phyloP scores from a whole-genome alignment of 2,113 vertebrate genomes.

The Brienomyrus brachyistius region DNA sequence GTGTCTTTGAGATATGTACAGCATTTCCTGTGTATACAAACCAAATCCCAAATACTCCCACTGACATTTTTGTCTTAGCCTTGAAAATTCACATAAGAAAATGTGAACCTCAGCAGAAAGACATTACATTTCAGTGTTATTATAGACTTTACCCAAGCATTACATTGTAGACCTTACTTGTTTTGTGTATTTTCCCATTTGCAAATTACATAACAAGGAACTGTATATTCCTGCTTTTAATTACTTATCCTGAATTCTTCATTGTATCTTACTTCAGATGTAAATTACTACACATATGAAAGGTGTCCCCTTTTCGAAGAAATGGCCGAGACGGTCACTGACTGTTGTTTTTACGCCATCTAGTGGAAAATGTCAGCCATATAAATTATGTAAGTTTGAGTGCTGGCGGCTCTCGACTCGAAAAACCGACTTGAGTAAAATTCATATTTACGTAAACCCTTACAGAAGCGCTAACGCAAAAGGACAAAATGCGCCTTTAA shows the following conservation, averaged over 20 bases:
- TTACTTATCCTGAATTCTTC: not conserved
- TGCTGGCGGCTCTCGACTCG: not conserved
- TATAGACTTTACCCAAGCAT: conserved; percentile 1
- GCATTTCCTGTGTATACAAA: conserved; percentile 27
- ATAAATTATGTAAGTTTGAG: not conserved
- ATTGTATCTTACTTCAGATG: not conserved
- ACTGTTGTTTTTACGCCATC: conserved; percentile 24
- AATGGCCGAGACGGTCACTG: not conserved
- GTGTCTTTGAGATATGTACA: not conserved
- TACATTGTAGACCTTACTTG: not conserved
- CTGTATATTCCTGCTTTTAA: not conserved
- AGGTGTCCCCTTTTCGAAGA: not conserved
- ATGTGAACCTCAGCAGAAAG: not conserved
- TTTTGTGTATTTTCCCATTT: not conserved
- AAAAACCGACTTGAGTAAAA: not conserved
- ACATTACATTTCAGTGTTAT: not conserved
- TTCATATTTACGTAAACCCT: not conserved
- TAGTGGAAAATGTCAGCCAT: not conserved
- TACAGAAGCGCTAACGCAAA: not conserved
- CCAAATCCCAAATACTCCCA: not conserved
- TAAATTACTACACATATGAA: not conserved
- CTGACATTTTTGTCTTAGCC: not conserved
- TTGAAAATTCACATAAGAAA: not conserved
- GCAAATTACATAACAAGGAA: not conserved
- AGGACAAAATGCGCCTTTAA: not conserved